Evolutionary conservation across 2,888 invertebrate genomes (phyloP).

Genomic region (Brachycybe producta): DNA sequence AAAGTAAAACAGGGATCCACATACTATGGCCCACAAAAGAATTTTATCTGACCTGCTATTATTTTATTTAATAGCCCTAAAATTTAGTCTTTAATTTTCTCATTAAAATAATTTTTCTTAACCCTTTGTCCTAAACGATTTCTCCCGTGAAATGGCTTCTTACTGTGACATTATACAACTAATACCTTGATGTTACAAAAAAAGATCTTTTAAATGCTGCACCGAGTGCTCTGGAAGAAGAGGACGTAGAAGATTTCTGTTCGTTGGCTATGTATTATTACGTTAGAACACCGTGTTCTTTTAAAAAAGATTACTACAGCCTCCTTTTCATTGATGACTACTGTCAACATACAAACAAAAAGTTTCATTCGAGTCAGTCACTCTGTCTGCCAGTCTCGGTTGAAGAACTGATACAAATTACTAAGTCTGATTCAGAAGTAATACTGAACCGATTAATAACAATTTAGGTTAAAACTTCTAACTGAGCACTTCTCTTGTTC

Average conservation of each 20-base stretch:
- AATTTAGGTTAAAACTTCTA: neutral
- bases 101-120: too few relatives aligned
- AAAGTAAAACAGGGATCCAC: too few relatives aligned
- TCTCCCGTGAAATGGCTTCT: too few relatives aligned
- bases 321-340: neutral
- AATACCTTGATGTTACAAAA: too few relatives aligned
- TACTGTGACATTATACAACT: too few relatives aligned
- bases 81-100: too few relatives aligned
- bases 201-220: constrained; percentile 21
- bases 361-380: constrained; percentile 71
- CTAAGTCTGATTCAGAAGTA: constrained; percentile 34
- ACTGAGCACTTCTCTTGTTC: neutral
- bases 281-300: constrained; percentile 80
- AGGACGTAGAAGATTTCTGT: constrained; percentile 94
- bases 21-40: too few relatives aligned
- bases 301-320: constrained; percentile 45
- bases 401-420: constrained; percentile 64
- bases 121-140: too few relatives aligned
- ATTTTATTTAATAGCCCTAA: too few relatives aligned
- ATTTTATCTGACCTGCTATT: too few relatives aligned
- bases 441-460: neutral
- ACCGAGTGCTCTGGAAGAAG: constrained; percentile 74
- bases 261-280: constrained; percentile 93
- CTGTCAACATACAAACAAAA: neutral
- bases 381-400: constrained; percentile 93